Conservation (phyloP, 2,113 vertebrate genomes). For the Ciconia boyciana region DNA sequence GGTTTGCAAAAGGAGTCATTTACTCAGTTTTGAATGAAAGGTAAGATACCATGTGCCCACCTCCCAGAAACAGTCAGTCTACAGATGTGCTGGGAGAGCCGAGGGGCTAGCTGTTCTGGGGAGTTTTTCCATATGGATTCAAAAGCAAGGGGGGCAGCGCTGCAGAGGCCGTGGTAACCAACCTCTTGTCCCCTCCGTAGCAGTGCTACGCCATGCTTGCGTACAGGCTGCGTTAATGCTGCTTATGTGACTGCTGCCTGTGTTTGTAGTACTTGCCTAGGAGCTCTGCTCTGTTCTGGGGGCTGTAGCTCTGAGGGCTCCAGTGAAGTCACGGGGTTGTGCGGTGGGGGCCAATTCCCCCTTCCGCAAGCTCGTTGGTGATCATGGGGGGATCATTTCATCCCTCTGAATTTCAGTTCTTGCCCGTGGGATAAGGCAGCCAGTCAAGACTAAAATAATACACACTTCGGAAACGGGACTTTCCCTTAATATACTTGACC, state of each 20-base stretch:
- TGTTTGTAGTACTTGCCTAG: fast-evolving
- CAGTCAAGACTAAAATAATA: not conserved
- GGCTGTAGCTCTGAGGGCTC: not conserved
- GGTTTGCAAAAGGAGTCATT: not conserved
- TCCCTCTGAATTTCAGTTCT: not conserved
- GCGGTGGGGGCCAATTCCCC: not conserved
- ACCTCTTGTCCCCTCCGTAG: not conserved
- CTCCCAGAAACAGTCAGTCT: not conserved
- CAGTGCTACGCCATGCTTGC: fast-evolving
- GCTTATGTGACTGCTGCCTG: not conserved
- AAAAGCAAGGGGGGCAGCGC: not conserved
- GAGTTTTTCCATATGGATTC: too few species aligned
- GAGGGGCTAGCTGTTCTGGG: too few species aligned
- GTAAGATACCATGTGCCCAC: too few species aligned
- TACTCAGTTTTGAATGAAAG: not conserved
- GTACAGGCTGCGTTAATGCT: fast-evolving
- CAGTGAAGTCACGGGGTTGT: not conserved
- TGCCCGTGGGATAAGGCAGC: not conserved
- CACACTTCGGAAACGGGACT: fast-evolving
- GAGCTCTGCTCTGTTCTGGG: not conserved
- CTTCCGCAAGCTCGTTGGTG: not conserved
- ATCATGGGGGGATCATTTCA: fast-evolving
- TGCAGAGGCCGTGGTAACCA: fast-evolving
- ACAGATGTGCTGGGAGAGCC: not conserved
- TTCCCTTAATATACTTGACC: too few species aligned